Conservation (phyloP, 1,140 invertebrate genomes). For the Bradynema listronoti region DNA sequence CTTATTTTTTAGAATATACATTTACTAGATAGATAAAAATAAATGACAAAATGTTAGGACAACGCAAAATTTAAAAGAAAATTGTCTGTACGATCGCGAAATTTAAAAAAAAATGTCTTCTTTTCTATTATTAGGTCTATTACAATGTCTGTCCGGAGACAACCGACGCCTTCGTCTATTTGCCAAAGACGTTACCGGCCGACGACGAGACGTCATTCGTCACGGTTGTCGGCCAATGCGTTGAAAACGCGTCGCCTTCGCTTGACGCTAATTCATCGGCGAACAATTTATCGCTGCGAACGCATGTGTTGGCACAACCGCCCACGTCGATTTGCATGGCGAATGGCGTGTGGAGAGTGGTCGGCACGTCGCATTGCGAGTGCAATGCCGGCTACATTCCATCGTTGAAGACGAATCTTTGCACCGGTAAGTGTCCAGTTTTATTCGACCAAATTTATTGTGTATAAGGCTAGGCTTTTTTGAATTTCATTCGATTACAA, state of each 20-base stretch:
- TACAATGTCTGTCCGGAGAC: constrained; percentile 45
- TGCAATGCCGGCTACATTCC: constrained; percentile 39
- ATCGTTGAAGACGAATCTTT: constrained; percentile 30
- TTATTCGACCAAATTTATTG: neutral
- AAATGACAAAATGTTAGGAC: too few species aligned
- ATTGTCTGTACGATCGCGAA: neutral
- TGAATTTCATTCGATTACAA: constrained; percentile 1
- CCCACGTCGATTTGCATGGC: constrained; percentile 42
- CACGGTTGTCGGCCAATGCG: constrained; percentile 33
- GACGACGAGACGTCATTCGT: constrained; percentile 36
- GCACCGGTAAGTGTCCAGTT: constrained; percentile 30
- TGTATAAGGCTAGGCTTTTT: too few species aligned
- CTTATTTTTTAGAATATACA: constrained; percentile 1
- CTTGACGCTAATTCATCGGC: neutral
- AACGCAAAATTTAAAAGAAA: too few species aligned
- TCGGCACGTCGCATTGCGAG: constrained; percentile 34
- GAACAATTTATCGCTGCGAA: neutral
- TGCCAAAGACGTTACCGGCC: constrained; percentile 40
- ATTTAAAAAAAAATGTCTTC: neutral
- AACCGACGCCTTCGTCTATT: constrained; percentile 23
- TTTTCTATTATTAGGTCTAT: constrained; percentile 31
- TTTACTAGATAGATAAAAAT: neutral
- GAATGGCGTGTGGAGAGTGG: constrained; percentile 44
- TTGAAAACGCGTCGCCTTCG: constrained; percentile 29
- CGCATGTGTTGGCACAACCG: constrained; percentile 1